These are phyloP conservation scores for Neotragus moschatus DNA, from an alignment of 2,113 vertebrate genomes.

Conservation along the genomic window DNA sequence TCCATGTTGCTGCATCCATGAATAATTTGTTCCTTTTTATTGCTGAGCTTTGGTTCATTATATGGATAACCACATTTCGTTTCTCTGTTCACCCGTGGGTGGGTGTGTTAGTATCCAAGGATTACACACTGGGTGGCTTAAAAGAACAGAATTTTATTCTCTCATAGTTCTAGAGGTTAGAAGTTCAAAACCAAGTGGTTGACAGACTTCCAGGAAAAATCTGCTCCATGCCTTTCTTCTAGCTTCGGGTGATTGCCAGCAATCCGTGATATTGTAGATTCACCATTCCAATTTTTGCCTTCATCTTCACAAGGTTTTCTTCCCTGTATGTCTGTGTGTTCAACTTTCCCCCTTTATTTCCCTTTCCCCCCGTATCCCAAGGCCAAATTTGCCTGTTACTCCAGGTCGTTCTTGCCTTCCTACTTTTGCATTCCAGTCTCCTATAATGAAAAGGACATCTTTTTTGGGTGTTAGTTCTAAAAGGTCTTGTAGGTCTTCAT, in stretches of 20 bases:
- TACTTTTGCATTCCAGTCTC: no score
- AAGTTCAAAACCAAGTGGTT: background rate
- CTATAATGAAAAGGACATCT: no score
- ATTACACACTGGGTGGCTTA: background rate
- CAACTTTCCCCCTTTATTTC: fast-evolving
- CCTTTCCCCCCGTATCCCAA: no score
- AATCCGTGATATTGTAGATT: no score
- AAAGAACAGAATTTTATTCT: background rate
- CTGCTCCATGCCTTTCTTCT: no score
- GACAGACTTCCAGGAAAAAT: background rate
- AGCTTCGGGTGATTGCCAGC: background rate
- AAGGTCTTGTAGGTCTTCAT: no score
- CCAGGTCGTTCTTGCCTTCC: no score
- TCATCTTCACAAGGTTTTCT: background rate
- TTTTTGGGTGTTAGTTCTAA: no score
- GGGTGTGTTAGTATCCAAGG: no score
- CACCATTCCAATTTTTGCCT: background rate
- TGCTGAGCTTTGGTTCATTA: background rate
- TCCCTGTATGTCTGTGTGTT: background rate
- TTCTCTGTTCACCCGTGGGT: background rate
- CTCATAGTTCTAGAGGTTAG: background rate
- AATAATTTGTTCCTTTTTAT: background rate
- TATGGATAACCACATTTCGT: background rate
- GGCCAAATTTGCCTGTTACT: no score
- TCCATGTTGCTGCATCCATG: fast-evolving